A percentile compares a stretch with the other conserved stretches of the same genome.
These are phyloP conservation scores for Batillaria attramentaria DNA, from an alignment of 1,140 invertebrate genomes.

Conservation along the genomic window DNA sequence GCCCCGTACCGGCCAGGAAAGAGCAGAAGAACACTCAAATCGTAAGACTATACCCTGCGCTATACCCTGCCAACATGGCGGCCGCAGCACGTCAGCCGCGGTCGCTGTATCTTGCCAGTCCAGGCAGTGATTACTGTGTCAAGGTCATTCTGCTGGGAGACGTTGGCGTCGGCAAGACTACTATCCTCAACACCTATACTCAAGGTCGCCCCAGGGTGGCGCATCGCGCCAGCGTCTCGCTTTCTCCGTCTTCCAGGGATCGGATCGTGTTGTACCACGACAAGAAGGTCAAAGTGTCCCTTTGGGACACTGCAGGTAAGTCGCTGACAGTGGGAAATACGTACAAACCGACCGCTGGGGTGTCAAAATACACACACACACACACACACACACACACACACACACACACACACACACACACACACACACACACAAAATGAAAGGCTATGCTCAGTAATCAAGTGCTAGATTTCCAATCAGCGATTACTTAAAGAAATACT, in stretches of 20 bases:
- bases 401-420: too few relatives aligned
- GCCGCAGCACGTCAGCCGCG: too few relatives aligned
- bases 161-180: conserved; percentile 53
- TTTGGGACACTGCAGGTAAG: conserved; percentile 55
- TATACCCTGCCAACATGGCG: neutral
- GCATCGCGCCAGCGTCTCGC: neutral
- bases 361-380: too few relatives aligned
- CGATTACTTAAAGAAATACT: too few relatives aligned
- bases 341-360: neutral
- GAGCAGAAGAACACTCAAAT: conserved; percentile 1
- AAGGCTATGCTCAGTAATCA: too few relatives aligned
- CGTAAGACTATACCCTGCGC: too few relatives aligned
- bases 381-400: too few relatives aligned
- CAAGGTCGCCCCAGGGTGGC: neutral
- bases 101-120: too few relatives aligned
- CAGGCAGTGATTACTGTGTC: conserved; percentile 39
- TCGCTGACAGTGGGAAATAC: neutral
- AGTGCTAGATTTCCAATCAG: too few relatives aligned
- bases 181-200: conserved; percentile 37
- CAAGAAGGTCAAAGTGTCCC: conserved; percentile 33
- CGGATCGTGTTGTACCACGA: conserved; percentile 26
- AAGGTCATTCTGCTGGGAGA: conserved; percentile 53
- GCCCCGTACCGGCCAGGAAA: neutral
- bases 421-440: too few relatives aligned
- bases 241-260: conserved; percentile 19